Base-by-base conservation (phyloP, 1,140 invertebrate genomes). In the Pantala flavescens region DNA sequence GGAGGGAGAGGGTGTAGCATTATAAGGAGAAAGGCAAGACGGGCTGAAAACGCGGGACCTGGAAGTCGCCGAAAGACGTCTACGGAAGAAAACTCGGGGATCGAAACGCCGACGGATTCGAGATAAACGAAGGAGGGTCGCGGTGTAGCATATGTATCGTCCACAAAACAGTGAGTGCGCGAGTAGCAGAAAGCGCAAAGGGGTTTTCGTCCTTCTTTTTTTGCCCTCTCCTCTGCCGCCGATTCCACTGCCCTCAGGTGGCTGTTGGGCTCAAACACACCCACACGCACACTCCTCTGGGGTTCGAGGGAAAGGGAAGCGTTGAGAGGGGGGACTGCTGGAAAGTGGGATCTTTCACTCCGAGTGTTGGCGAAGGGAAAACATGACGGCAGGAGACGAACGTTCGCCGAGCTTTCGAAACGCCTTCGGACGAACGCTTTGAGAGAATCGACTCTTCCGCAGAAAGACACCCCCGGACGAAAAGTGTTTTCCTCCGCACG, bases 171-270 rank as follows among this genome's bases (percentile, higher is more conserved):
- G 49, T 21, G 12, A 63, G n/a, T 21, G n/a, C 14, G 49, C 49
- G n/a, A 21, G 49, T 3, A 14, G 49, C 49, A 12, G 49, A 63
- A 63, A 63, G 49, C 49, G 49, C 49, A 63, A 16, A 9, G 28
- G 49, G 49, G 49, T 63, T 63, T 63, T 63, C 49, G 5, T 5
- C 49, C 49, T 16, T 63, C 49, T 63, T 63, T 63, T 63, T 63
- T 63, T 63, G 28, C 49, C 49, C 49, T 63, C 49, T 63, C 49
- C 28, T 36, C 28, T 63, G n/a, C 49, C 49, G 14, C n/a, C 49
- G 49, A 63, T 63, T 63, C 49, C 49, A 63, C 49, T 63, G 49
- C 49, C 49, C 49, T 63, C 49, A 63, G 49, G 49, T 63, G 49
- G 49, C 49, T 63, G 49, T 63, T 63, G 16, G 49, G 49, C 49